Evolutionary conservation across 2,113 vertebrate genomes (phyloP), one percentile per base, ranked within the genome.

Genomic region (Sturnira hondurensis): DNA sequence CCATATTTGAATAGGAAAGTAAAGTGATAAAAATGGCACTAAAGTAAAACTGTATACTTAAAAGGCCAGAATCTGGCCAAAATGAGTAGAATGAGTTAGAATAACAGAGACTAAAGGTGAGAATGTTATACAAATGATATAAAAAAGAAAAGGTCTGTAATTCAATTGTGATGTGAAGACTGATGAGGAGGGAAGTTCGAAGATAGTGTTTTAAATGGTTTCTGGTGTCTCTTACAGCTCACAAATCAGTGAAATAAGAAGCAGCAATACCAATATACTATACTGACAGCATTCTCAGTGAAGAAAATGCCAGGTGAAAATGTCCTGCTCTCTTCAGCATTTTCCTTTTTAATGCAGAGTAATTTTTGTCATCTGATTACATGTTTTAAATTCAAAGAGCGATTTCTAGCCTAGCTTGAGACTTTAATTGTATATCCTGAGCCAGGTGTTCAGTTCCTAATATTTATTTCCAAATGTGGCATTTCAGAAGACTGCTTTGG

Each of bases 361-460:
- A 82, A 90, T 89, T 95, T 95, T 63, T 92, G 82, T 91, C 82
- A 82, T 33, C 33, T 92, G 90, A 96, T 97, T 96, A 96, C 43
- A 93, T 33, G 94, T 84, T 95, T 94, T 91, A 94, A 95, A 63
- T 78, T 47, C 90, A 93, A 87, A 97, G 52, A 78, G 92, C 91
- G 84, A 96, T 92, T 85, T 95, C 86, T 90, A 95, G 50, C 31
- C 71, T 92, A 93, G 36, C 28, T 70, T 65, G 94, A 97, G 92
- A 89, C 54, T 83, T 97, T 97, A 97, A 97, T 97, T 97, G 95
- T 91, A 97, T 61, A 92, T 76, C 24, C 82, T 92, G 91, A 92
- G 73, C 78, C 94, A 97, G 94, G 96, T 97, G 94, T 68, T 96
- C 67, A 4, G 24, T 28, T 95, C 90, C 85, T 88, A 96, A 93